Evolutionary conservation across 2,888 invertebrate species (phyloP).

Genomic region (Zootermopsis nevadensis): DNA sequence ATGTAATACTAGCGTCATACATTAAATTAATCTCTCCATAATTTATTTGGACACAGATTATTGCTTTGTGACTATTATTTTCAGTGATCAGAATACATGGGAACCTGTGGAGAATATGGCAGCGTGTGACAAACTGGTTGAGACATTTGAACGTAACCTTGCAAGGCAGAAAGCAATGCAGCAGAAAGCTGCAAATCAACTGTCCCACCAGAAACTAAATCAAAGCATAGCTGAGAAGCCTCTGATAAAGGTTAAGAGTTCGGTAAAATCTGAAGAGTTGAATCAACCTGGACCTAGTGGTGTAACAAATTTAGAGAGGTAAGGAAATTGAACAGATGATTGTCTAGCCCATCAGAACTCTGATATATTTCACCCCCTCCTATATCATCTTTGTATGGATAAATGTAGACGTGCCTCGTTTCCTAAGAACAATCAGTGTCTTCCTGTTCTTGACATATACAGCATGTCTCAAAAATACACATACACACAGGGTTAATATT

Average conservation of each 20-base stretch:
- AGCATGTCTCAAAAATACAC: too few relatives aligned
- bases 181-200: slow-evolving; percentile 12
- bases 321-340: neutral
- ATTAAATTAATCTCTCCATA: too few relatives aligned
- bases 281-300: slow-evolving; percentile 45
- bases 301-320: slow-evolving; percentile 27
- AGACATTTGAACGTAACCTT: slow-evolving; percentile 83
- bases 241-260: slow-evolving; percentile 13
- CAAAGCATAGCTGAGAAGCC: neutral
- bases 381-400: too few relatives aligned
- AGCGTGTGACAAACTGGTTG: slow-evolving; percentile 80
- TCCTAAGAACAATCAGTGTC: too few relatives aligned
- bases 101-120: slow-evolving; percentile 82
- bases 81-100: slow-evolving; percentile 85
- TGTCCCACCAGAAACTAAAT: slow-evolving; percentile 7
- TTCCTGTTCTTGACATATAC: too few relatives aligned
- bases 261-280: neutral
- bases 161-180: slow-evolving; percentile 79
- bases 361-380: too few relatives aligned
- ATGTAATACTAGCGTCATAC: too few relatives aligned
- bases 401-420: too few relatives aligned
- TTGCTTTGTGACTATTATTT: slow-evolving; percentile 49
- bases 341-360: too few relatives aligned
- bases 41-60: too few relatives aligned
- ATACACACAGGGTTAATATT: too few relatives aligned